Base-by-base conservation (phyloP, 2,113 vertebrate species). In the Spermophilus dauricus region DNA sequence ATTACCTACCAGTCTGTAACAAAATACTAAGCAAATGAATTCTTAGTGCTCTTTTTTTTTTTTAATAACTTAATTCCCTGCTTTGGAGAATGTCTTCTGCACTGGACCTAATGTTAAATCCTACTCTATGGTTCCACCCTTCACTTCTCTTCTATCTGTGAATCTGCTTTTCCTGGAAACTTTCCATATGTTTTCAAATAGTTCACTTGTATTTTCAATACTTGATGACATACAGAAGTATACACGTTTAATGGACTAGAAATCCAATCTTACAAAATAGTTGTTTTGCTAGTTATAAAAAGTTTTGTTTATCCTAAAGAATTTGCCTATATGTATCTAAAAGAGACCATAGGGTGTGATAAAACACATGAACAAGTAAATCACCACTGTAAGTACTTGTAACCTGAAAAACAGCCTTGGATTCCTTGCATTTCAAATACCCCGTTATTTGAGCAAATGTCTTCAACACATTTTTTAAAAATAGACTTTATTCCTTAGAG, bases 261-360 rank as follows among this genome's bases (percentile, higher is more conserved):
- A 96, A 70, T 69, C 42, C 12, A 80, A 58, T 37, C 42, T 83
- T 37, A 84, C 22, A 56, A 61, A 84, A 86, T 5, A 80, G 26
- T 81, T 91, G 39, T 70, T 78, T 89, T 83, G n/a, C 65, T 58
- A 51, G 22, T 95, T 85, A 26, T 45, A 70, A 80, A 80, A 92
- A 51, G 26, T 80, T 77, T 65, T 89, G 69, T 90, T 70, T 65
- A 90, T 67, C 75, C 45, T 34, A 58, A 97, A 87, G 45, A 91
- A 78, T 72, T 56, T 75, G 42, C 28, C 63, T 96, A 87, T 53
- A 3, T 30, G 63, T 65, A 48, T 24, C 37, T 94, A 75, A 84
- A 61, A 67, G 32, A 92, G 77, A 13, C 16, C n/a, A 39, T 28
- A 39, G 5, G 3, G 16, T 81, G 4, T 84, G 48, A 81, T 58